Base-by-base conservation (phyloP, 2,797 vertebrate species). In the Hoplostethus atlanticus region DNA sequence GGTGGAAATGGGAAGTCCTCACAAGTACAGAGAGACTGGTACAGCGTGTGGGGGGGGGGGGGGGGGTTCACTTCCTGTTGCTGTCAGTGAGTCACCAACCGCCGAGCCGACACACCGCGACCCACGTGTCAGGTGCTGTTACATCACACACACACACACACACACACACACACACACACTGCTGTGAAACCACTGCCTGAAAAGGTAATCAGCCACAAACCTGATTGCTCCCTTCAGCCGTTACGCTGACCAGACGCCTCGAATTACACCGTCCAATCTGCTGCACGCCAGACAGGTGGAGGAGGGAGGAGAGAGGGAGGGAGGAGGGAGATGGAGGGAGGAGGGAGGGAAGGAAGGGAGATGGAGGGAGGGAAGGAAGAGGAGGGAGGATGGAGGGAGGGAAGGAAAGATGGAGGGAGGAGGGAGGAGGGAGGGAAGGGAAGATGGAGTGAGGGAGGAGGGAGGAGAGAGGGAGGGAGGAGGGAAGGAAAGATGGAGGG, bases 61-160 rank as follows among this genome's bases (percentile, higher is more conserved):
- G 21, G 21, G 21, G 21, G 1, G 21, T 21, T 21, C 1, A 21
- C 88, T 93, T 93, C 87, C 92, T 90, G 93, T 85, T 47, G 5
- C 85, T 89, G 89, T 91, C 91, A 90, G 67, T 94, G 93, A 96
- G 93, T 95, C 94, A 95, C 91, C 93, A 93, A 94, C 91, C 58
- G 86, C 75, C 6, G 1, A 84, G 77, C 77, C 13, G 84, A 94
- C 81, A 89, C 81, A 92, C 71, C 81, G 81, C 77, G 74, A 63
- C 73, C 90, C 89, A 89, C 86, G 81, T 93, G 91, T 95, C 95
- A 96, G 95, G 94, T 96, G 92, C 82, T 92, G 70, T 96, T 95
- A 96, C 93, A 92, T 92, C 91, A 96, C 81, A 4, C 0, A 70
- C 76, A 77, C 0, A 48, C 69, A 68, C 83, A 36, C 0, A 48